phyloP scores from a whole-genome alignment of 1,140 invertebrate genomes.

The Heterodera schachtii region DNA sequence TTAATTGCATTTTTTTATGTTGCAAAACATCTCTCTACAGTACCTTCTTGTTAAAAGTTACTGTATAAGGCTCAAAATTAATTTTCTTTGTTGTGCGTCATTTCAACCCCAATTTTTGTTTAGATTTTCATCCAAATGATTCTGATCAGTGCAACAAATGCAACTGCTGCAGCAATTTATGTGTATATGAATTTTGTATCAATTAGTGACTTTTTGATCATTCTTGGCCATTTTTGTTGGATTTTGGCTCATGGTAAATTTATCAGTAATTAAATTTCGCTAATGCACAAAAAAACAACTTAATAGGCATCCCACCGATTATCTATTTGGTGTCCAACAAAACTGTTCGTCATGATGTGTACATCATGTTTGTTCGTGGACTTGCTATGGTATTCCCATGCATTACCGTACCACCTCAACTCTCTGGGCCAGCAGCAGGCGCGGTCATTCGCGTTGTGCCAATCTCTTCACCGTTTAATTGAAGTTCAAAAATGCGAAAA shows the following conservation, averaged over 20 bases:
- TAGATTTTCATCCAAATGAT: slow-evolving; percentile 40
- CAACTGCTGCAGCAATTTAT: slow-evolving; percentile 30
- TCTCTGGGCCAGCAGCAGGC: no score
- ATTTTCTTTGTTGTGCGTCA: background rate
- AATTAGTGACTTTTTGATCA: slow-evolving; percentile 25
- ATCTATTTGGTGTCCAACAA: slow-evolving; percentile 19
- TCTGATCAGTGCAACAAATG: slow-evolving; percentile 36
- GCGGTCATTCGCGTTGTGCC: no score
- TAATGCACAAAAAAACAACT: background rate
- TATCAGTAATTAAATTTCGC: background rate
- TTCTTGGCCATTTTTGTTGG: slow-evolving; percentile 31
- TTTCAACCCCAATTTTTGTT: background rate
- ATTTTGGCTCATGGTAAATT: slow-evolving; percentile 33
- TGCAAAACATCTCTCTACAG: no score
- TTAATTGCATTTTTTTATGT: no score
- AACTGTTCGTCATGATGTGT: slow-evolving; percentile 20
- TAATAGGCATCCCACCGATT: slow-evolving; percentile 20
- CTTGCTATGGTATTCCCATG: background rate
- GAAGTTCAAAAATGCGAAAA: no score
- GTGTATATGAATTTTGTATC: slow-evolving; percentile 34
- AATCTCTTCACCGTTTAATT: no score
- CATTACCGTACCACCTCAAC: background rate
- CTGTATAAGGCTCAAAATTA: no score
- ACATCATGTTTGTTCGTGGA: slow-evolving; percentile 8
- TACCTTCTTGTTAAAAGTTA: no score